Evolutionary conservation across 2,797 vertebrate genomes (phyloP).

Genomic region (Sphaeramia orbicularis): DNA sequence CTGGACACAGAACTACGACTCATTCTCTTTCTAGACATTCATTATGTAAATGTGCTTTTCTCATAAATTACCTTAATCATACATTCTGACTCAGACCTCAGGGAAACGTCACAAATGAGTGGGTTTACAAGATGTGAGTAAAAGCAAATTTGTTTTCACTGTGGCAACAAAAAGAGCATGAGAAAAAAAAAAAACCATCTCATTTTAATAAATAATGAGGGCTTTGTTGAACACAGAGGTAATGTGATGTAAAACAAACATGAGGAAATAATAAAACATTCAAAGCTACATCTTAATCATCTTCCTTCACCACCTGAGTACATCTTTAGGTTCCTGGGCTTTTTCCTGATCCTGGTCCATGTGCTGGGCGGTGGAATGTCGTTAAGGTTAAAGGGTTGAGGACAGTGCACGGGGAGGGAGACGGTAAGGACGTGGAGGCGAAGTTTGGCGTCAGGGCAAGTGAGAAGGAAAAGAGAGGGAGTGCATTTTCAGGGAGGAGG

Average conservation of each 20-base stretch:
- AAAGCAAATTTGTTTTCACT: conserved; percentile 62
- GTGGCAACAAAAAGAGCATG: conserved; percentile 56
- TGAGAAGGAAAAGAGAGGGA: conserved; percentile 30
- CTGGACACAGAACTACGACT: conserved; percentile 72
- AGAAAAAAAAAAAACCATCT: conserved; percentile 55
- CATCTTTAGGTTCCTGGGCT: conserved; percentile 85
- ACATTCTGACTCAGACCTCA: conserved; percentile 77
- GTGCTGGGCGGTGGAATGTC: conserved; percentile 80
- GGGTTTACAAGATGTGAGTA: conserved; percentile 56
- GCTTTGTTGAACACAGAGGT: conserved; percentile 83
- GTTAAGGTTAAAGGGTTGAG: conserved; percentile 56
- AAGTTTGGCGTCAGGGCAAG: conserved; percentile 41
- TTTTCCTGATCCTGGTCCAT: conserved; percentile 72
- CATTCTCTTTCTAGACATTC: conserved; percentile 75
- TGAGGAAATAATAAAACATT: conserved; percentile 74
- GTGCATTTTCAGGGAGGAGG: conserved; percentile 21
- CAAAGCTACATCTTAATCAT: conserved; percentile 86
- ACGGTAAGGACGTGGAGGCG: conserved; percentile 41
- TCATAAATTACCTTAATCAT: conserved; percentile 66
- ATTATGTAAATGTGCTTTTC: conserved; percentile 84
- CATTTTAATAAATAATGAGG: conserved; percentile 80
- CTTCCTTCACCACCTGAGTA: conserved; percentile 91
- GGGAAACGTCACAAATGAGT: conserved; percentile 57
- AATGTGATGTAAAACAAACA: conserved; percentile 81
- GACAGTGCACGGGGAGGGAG: conserved; percentile 50